phyloP scores from a whole-genome alignment of 2,888 invertebrate species.

The Aphodius sticticus region DNA sequence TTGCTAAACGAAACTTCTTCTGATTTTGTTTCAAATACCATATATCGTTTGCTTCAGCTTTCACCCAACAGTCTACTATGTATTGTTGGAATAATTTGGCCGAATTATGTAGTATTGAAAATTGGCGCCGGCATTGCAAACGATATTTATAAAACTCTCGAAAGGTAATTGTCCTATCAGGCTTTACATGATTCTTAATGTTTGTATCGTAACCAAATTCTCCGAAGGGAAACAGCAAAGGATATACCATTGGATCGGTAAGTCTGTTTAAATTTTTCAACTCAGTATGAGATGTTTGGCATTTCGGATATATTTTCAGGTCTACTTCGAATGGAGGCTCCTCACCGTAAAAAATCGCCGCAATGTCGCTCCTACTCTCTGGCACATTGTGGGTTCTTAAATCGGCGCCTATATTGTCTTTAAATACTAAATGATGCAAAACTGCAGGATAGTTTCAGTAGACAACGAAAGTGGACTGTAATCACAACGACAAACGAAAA shows the following conservation, averaged over 20 bases:
- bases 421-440: no score
- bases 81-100: constrained; percentile 32
- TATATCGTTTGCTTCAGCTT: constrained; percentile 27
- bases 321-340: constrained; percentile 34
- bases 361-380: constrained; percentile 34
- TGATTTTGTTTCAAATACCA: constrained; percentile 17
- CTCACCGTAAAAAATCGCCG: constrained; percentile 34
- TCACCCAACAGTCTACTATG: constrained; percentile 28
- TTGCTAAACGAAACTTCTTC: constrained; percentile 16
- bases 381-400: constrained; percentile 32
- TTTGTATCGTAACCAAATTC: constrained; percentile 34
- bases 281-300: constrained; percentile 12
- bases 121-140: constrained; percentile 11
- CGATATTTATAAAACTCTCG: constrained; percentile 29
- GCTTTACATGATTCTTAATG: not conserved
- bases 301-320: constrained; percentile 8
- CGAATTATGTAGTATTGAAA: constrained; percentile 8
- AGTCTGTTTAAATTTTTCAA: constrained; percentile 31
- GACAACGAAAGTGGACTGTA: no score
- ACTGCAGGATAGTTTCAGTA: no score
- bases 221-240: constrained; percentile 37
- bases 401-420: constrained; percentile 7
- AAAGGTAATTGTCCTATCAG: constrained; percentile 8
- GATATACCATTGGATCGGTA: constrained; percentile 39
- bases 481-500: no score